Evolutionary conservation across 2,888 invertebrate species (phyloP).

Genomic region (Iselma pallidipennis): DNA sequence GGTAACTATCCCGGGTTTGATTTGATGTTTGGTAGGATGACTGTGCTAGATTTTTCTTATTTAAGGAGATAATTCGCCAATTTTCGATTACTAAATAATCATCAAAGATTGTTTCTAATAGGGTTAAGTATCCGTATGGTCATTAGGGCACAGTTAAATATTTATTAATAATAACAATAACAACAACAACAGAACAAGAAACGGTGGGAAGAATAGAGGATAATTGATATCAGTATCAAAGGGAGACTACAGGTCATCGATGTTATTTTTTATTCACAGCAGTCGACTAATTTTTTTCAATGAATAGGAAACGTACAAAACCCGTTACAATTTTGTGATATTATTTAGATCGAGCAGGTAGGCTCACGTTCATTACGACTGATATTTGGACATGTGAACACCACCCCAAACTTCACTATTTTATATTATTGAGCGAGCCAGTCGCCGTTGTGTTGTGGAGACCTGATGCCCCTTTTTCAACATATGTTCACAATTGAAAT

Average conservation of each 20-base stretch:
- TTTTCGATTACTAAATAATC: too few species aligned
- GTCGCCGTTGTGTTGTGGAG: slow-evolving; percentile 1
- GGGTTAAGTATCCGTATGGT: too few species aligned
- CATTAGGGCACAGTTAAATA: too few species aligned
- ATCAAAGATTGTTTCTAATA: too few species aligned
- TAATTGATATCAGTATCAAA: neutral
- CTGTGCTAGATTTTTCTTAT: too few species aligned
- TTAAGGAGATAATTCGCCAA: too few species aligned
- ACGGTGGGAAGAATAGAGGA: neutral
- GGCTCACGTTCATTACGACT: slow-evolving; percentile 5
- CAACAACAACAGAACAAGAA: neutral
- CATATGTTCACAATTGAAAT: slow-evolving; percentile 26
- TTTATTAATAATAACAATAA: neutral
- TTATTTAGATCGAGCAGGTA: slow-evolving; percentile 29
- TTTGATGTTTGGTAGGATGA: too few species aligned
- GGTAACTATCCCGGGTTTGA: too few species aligned
- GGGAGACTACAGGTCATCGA: neutral
- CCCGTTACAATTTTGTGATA: slow-evolving; percentile 19
- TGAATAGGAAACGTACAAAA: slow-evolving; percentile 9
- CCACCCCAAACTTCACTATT: too few species aligned
- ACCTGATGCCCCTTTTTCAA: slow-evolving; percentile 17
- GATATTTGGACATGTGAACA: slow-evolving; percentile 22
- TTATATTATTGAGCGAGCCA: too few species aligned
- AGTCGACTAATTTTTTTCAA: slow-evolving; percentile 2
- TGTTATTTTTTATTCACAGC: slow-evolving; percentile 2